Evolutionary conservation across 2,888 invertebrate genomes (phyloP), one percentile per base, ranked within the genome.

Genomic region (Dysmachus trigonus): DNA sequence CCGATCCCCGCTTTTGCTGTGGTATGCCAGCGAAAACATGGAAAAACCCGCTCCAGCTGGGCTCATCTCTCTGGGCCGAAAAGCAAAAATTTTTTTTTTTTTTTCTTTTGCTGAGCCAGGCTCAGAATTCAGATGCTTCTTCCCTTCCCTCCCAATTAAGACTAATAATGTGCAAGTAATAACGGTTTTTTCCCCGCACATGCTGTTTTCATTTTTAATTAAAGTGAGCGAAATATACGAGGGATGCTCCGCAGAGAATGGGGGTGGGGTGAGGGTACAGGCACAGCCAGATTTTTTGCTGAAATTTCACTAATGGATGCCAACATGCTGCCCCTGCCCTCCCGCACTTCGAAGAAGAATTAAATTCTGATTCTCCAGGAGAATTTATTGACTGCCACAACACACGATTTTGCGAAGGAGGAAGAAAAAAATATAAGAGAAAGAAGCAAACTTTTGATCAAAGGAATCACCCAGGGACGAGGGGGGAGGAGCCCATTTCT

Each of bases 171-270:
- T 47, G 62, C 81, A 53, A 81, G 62, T 81, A 62, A 81, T 53
- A 81, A 51, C 62, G 51, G 47, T 47, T 77, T 76, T 74, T 77
- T 77, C 47, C 22, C 76, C 41, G 77, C 30, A 47, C 47, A 47
- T 77, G 77, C 77, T 77, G 77, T 77, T 77, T 77, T 77, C 77
- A 47, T 77, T 77, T 77, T 77, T 77, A 77, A 77, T 77, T 77
- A 77, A 77, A 77, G 77, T 41, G 77, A 77, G 47, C 27, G 47
- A 77, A 77, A 47, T 77, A 77, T 77, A 15, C 35, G 27, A 77
- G 47, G 77, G 77, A 47, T 47, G 77, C 77, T 27, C 77, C 77
- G 47, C n/a, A 18, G 33, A 10, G n/a, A 38, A 18, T 38, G 76
- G 41, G 22, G n/a, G 51, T n/a, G n/a, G n/a, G n/a, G n/a, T n/a